Percentiles rank a stretch among this genome's conserved stretches.
Evolutionary conservation across 2,888 invertebrate species (phyloP).

Genomic region (Dendrolimus houi): DNA sequence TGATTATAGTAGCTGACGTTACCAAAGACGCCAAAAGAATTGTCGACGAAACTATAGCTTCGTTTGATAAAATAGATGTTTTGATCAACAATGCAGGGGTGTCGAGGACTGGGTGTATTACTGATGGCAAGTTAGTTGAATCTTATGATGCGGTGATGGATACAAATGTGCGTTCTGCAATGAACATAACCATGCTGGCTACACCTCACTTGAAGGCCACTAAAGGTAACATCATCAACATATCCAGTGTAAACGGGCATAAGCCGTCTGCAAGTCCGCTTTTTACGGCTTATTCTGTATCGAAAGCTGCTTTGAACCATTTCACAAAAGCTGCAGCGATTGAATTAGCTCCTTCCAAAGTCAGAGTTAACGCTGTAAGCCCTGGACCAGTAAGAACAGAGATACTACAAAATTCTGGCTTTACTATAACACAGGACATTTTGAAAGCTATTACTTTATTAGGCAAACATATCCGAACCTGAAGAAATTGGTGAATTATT

Average conservation of each 20-base stretch:
- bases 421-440: too few relatives aligned
- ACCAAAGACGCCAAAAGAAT: slow-evolving; percentile 20
- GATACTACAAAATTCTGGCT: slow-evolving; percentile 8
- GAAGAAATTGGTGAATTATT: slow-evolving; percentile 22
- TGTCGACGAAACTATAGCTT: slow-evolving; percentile 23
- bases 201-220: slow-evolving; percentile 27
- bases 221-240: slow-evolving; percentile 37
- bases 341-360: slow-evolving; percentile 11
- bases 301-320: slow-evolving; percentile 9
- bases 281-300: background rate
- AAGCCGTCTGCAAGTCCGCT: background rate
- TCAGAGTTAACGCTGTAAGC: slow-evolving; percentile 14
- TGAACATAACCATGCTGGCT: slow-evolving; percentile 26
- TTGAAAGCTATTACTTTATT: too few relatives aligned
- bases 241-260: slow-evolving; percentile 28
- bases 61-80: slow-evolving; percentile 32
- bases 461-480: too few relatives aligned
- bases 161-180: slow-evolving; percentile 28
- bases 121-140: slow-evolving; percentile 20
- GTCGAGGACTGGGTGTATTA: slow-evolving; percentile 10
- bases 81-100: slow-evolving; percentile 37
- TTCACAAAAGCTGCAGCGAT: slow-evolving; percentile 77
- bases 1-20: slow-evolving; percentile 29
- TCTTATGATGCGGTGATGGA: slow-evolving; percentile 28
- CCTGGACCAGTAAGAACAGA: slow-evolving; percentile 17